Evolutionary conservation across 2,113 vertebrate species (phyloP), one percentile per base, ranked within the genome.

Genomic region (Zosterops hypoxanthus): DNA sequence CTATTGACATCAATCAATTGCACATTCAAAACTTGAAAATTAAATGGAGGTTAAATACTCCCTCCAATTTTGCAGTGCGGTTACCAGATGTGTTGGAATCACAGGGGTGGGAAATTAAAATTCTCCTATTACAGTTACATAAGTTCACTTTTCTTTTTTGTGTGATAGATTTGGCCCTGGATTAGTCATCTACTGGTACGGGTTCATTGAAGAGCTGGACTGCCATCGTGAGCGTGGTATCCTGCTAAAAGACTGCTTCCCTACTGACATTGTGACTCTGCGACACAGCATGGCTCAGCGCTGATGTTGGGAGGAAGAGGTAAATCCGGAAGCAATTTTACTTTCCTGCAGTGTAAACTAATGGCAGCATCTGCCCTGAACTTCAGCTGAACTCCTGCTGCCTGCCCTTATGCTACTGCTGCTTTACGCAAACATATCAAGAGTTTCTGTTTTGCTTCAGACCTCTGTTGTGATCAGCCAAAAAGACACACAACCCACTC

Each of bases 171-270:
- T 99, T 91, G 99, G 99, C 31, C 99, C 99, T 1, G 99, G 99
- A 70, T 98, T 99, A 82, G 99, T 99, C 92, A 99, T 99, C 98
- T 99, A 99, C 94, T 99, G 99, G 99, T 99, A 99, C 0, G 99
- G 99, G 49, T 99, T 99, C 91, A 99, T 99, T 73, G 98, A 98
- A 56, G 99, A 99, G 94, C 97, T 99, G 92, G 99, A 99, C 97
- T 99, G 99, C 97, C 98, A 99, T 96, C 98, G 99, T 52, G 98
- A 99, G 79, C 97, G 99, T 87, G 99, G 99, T 39, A 99, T 99
- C 97, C 98, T 99, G 94, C 98, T 99, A 49, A 99, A 99, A 97
- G 99, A 99, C 97, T 98, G 98, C 94, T 99, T 99, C 95, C 99
- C 99, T n/a, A 98, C 98, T 13, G 98, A 99, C 98, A 99, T 99